These are phyloP conservation scores for Globodera rostochiensis DNA, from an alignment of 1,140 invertebrate genomes.

Conservation along the genomic window DNA sequence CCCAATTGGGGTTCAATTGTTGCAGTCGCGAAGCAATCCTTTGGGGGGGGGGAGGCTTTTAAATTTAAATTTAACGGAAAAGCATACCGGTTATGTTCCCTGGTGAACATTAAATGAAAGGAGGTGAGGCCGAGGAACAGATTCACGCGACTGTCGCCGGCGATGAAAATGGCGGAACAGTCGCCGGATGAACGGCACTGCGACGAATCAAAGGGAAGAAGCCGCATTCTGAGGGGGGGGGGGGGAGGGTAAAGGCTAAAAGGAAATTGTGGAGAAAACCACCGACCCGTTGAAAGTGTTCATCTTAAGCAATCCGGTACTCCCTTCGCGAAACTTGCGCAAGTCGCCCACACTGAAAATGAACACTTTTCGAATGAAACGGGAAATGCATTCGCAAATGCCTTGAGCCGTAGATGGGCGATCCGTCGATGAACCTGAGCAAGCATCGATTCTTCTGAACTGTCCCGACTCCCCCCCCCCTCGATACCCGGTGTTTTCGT, in stretches of 20 bases:
- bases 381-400: neutral
- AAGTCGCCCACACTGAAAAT: constrained; percentile 49
- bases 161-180: constrained; percentile 59
- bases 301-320: constrained; percentile 58
- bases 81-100: constrained; percentile 59
- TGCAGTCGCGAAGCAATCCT: constrained; percentile 57
- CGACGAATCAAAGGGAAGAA: constrained; percentile 59
- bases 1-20: constrained; percentile 59
- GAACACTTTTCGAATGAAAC: neutral
- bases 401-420: constrained; percentile 62
- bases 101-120: constrained; percentile 62
- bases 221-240: constrained; percentile 32
- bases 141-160: constrained; percentile 63
- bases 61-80: neutral
- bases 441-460: neutral
- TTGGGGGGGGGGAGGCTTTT: constrained; percentile 20
- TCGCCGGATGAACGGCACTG: constrained; percentile 50
- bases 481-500: constrained; percentile 64
- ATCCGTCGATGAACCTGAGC: constrained; percentile 43
- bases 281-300: constrained; percentile 59
- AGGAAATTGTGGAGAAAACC: neutral
- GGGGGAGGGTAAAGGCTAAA: neutral
- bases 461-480: constrained; percentile 22
- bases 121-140: constrained; percentile 61
- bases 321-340: constrained; percentile 60